Base-by-base conservation (phyloP, 2,797 vertebrate genomes). In the Mormyrops boulengeri region DNA sequence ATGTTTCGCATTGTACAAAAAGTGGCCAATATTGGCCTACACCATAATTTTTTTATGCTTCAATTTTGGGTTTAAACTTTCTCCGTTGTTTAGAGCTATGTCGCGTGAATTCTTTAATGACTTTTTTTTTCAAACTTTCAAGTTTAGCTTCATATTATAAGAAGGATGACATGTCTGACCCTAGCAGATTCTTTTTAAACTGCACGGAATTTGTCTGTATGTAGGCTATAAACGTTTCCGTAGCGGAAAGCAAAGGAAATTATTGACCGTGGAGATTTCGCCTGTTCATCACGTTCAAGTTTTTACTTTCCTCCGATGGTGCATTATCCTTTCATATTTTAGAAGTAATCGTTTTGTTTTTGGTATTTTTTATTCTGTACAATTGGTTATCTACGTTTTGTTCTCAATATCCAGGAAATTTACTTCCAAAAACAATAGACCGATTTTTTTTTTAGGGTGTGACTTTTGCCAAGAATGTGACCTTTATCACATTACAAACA, bases 401-500 rank as follows among this genome's bases (percentile, higher is more conserved):
- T 93, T 91, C 91, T 90, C 86, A 88, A 87, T 89, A 89, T 82
- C 88, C 88, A 91, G 91, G 91, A 92, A 92, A 90, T 87, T 87
- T 77, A 34, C 34, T 88, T 88, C 69, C 57, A 80, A 26, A 91
- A 91, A 93, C 91, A 93, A 93, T 93, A 92, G 90, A 88, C 69
- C 88, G 50, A 3, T 41, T 9, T 90, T 92, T 92, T 57, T 92
- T 85, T 90, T 91, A 90, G 85, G 34, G 62, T 66, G 85, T 89
- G 84, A 91, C 88, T 89, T 57, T 89, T 91, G 91, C 90, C 93
- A 93, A 90, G 91, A 92, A 90, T 91, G 91, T 90, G 19, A 30
- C 55, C 55, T 89, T 89, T 14, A 88, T 90, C 82, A 88, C 77
- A 90, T 91, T 90, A 89, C 90, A 49, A 85, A 89, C 50, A 53